These are phyloP conservation scores for Stenodera caucasica DNA, from an alignment of 2,888 invertebrate species.

Conservation along the genomic window DNA sequence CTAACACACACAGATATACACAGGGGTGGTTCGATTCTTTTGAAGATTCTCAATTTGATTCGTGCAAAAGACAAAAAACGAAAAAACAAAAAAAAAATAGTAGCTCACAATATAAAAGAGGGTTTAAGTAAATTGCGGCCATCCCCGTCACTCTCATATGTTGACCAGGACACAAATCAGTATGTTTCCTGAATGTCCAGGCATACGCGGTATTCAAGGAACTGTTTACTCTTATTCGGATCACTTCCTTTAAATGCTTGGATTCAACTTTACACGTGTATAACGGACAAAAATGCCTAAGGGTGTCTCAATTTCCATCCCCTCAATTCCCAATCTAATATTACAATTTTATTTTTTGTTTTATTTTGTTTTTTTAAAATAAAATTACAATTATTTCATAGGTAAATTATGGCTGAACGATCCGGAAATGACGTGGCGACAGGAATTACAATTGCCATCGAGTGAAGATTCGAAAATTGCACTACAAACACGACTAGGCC, in stretches of 20 bases:
- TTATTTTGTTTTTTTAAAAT: too few relatives aligned
- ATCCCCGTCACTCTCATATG: not conserved
- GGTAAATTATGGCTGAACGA: slow-evolving; percentile 58
- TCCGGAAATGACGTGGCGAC: slow-evolving; percentile 56
- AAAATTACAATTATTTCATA: too few relatives aligned
- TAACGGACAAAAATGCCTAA: slow-evolving; percentile 8
- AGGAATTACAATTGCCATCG: slow-evolving; percentile 53
- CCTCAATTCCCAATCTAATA: not conserved
- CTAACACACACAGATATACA: too few relatives aligned
- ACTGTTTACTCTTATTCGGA: not conserved
- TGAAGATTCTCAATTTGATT: slow-evolving; percentile 56
- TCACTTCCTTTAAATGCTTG: slow-evolving; percentile 3
- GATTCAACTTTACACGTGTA: slow-evolving; percentile 10
- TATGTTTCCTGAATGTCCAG: slow-evolving; percentile 2
- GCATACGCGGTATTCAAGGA: not conserved
- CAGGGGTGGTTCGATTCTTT: slow-evolving; percentile 45
- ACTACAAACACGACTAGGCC: slow-evolving; percentile 55
- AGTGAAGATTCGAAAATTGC: slow-evolving; percentile 56
- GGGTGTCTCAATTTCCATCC: not conserved
- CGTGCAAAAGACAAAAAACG: slow-evolving; percentile 18
- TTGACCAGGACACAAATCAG: not conserved
- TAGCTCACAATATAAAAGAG: slow-evolving; percentile 27
- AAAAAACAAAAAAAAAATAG: not conserved
- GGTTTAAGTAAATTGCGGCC: slow-evolving; percentile 57
- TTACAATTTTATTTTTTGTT: slow-evolving; percentile 1